Conservation (phyloP, 2,113 vertebrate species). For the Cacatua alba region DNA sequence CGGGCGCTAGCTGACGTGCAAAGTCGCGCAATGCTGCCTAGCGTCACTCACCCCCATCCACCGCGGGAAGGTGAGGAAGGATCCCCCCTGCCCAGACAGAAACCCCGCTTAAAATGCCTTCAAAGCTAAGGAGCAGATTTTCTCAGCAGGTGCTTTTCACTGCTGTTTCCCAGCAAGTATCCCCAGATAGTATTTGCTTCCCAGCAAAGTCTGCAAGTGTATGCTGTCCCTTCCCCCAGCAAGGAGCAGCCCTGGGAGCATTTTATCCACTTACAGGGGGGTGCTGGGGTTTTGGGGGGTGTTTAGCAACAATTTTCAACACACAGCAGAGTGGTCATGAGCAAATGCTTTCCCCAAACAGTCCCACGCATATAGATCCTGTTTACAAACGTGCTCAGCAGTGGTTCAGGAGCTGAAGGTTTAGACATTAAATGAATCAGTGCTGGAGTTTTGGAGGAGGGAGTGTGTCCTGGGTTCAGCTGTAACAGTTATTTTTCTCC, state of each 20-base stretch:
- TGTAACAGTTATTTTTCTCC: neutral
- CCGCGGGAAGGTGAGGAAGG: accelerated
- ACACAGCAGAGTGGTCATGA: accelerated
- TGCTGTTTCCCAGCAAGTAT: neutral
- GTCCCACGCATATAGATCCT: accelerated
- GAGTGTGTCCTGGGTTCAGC: neutral
- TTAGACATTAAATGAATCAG: neutral
- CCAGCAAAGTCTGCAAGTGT: neutral
- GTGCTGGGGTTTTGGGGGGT: accelerated
- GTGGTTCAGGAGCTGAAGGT: neutral
- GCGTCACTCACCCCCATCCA: accelerated
- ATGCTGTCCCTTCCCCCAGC: neutral
- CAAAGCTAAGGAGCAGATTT: neutral
- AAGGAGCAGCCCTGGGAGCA: neutral
- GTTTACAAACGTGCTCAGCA: neutral
- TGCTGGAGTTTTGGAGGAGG: neutral
- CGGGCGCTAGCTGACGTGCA: accelerated
- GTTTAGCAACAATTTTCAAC: accelerated
- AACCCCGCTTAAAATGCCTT: neutral
- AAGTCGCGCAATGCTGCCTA: neutral
- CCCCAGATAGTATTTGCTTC: accelerated
- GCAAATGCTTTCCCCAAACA: neutral
- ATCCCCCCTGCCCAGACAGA: accelerated
- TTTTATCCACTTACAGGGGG: neutral
- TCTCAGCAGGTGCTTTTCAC: neutral